Percentiles rank a stretch among this genome's conserved stretches.
Evolutionary conservation across 2,888 invertebrate species (phyloP).

Genomic region (Habroteleia sp.): DNA sequence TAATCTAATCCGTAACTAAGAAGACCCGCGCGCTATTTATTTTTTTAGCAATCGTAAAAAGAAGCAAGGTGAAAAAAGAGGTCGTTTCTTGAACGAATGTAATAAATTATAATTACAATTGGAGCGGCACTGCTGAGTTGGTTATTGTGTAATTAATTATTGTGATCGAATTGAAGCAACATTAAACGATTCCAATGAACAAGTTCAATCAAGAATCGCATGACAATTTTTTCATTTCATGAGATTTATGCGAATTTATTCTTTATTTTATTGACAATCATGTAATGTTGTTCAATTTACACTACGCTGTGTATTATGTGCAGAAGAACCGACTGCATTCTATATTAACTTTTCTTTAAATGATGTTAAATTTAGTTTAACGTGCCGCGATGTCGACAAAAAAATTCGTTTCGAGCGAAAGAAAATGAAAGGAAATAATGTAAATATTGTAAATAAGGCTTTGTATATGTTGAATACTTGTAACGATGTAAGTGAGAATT

Average conservation of each 20-base stretch:
- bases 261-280: slow-evolving; percentile 1
- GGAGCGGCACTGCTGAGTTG: slow-evolving; percentile 51
- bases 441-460: slow-evolving; percentile 83
- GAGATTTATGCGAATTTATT: neutral
- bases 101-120: slow-evolving; percentile 65
- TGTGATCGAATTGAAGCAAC: slow-evolving; percentile 24
- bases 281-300: neutral
- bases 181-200: slow-evolving; percentile 8
- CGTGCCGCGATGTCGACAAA: slow-evolving; percentile 64
- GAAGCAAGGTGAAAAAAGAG: slow-evolving; percentile 10
- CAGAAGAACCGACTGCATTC: slow-evolving; percentile 9
- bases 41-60: slow-evolving; percentile 73
- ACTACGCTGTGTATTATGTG: neutral
- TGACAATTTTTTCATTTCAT: slow-evolving; percentile 12
- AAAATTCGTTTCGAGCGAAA: slow-evolving; percentile 21
- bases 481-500: slow-evolving; percentile 74
- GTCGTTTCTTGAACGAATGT: slow-evolving; percentile 60
- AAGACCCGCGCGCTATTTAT: slow-evolving; percentile 77
- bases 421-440: slow-evolving; percentile 55
- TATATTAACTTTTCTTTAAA: slow-evolving; percentile 47
- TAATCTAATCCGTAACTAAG: slow-evolving; percentile 73
- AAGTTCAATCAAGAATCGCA: slow-evolving; percentile 40
- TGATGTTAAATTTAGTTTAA: slow-evolving; percentile 45
- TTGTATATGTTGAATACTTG: slow-evolving; percentile 83
- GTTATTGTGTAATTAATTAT: slow-evolving; percentile 19